Evolutionary conservation across 1,140 invertebrate species (phyloP), one percentile per base, ranked within the genome.

Genomic region (Batillaria attramentaria): DNA sequence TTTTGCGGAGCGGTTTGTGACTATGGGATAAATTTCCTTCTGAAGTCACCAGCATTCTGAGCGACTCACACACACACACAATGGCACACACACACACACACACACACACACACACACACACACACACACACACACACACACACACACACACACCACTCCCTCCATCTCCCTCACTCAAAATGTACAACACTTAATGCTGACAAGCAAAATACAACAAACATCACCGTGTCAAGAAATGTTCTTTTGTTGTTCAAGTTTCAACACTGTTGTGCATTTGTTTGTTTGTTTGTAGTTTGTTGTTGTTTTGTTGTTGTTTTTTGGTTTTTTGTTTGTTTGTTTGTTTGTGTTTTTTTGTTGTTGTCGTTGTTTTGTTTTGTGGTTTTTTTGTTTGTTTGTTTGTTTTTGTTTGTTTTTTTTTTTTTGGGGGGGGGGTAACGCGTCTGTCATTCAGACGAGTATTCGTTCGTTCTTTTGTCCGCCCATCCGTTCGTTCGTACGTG

Each of bases 31-130:
- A n/a, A n/a, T n/a, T n/a, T n/a, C n/a, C n/a, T n/a, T 54, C 18
- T 54, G 50, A 1, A 20, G 50, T 54, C 33, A 37, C 41, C 20
- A 28, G 13, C 39, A 69, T 20, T 10, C 66, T 8, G 31, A 41
- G 42, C 33, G 28, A 28, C 72, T 35, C 43, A 75, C 43, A 54
- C 46, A 57, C 72, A 75, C 33, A 57, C 41, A 33, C 72, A 33
- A 35, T 41, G 16, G n/a, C 68, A 70, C 35, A 41, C 68, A 70
- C 68, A 41, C 20, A 70, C 68, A 70, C 68, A 41, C 68, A 70
- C 68, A 41, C 68, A 70, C 37, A 70, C 37, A 70, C 68, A 41
- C 68, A 41, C 68, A 41, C 68, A 54, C 72, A 54, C 72, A 50
- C 35, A 20, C 43, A 60, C 42, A 33, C 72, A 57, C 3, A 74